Conservation (phyloP, 2,888 invertebrate species). For the Alcis repandata region DNA sequence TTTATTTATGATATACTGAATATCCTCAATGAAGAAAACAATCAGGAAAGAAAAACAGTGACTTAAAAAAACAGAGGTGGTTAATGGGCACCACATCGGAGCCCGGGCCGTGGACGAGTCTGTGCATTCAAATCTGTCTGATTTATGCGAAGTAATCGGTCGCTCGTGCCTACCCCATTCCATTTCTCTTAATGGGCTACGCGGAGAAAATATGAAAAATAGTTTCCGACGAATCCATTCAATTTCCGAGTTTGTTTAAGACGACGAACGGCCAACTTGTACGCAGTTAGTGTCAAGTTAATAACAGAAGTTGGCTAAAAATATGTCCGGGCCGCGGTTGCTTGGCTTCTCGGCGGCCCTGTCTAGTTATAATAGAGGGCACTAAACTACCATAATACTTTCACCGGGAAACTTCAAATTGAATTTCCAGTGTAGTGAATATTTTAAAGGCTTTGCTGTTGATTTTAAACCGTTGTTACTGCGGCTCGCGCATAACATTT, state of each 20-base stretch:
- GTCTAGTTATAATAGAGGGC: conserved; percentile 50
- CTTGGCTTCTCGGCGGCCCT: conserved; percentile 31
- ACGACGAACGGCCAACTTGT: conserved; percentile 54
- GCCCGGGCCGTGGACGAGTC: conserved; percentile 53
- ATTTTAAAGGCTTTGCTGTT: conserved; percentile 69
- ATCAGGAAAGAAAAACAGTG: conserved; percentile 24
- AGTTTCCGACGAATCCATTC: conserved; percentile 38
- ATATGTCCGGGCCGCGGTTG: conserved; percentile 47
- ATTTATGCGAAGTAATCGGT: conserved; percentile 74
- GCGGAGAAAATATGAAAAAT: conserved; percentile 45
- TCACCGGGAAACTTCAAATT: conserved; percentile 72
- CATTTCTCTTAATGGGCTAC: conserved; percentile 45
- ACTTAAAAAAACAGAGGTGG: conserved; percentile 31
- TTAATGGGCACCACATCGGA: conserved; percentile 58
- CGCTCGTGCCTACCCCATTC: conserved; percentile 53
- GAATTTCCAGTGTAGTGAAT: conserved; percentile 75
- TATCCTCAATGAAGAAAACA: conserved; percentile 33
- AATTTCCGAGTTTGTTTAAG: conserved; percentile 39
- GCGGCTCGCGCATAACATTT: conserved; percentile 56
- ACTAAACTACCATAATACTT: conserved; percentile 64
- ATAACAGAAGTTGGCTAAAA: conserved; percentile 59
- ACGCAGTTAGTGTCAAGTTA: conserved; percentile 58
- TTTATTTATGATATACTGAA: background rate
- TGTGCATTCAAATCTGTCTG: conserved; percentile 73
- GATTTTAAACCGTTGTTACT: conserved; percentile 64